Evolutionary conservation across 2,888 invertebrate genomes (phyloP), one percentile per base, ranked within the genome.

Genomic region (Napeogenes sylphis): DNA sequence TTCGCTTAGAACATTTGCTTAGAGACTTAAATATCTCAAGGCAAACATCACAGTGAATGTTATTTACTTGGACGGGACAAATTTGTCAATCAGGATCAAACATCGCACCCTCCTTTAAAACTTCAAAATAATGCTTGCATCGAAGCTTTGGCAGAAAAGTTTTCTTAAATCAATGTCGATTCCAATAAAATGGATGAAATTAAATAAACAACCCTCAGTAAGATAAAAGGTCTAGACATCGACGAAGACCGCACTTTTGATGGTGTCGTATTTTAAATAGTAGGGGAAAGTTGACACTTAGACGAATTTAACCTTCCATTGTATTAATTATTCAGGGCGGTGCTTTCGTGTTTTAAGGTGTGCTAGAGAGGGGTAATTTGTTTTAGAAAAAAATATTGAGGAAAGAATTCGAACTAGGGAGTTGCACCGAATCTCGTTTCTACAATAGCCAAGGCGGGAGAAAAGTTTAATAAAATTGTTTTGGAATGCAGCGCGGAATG

Each of bases 271-370:
- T 87, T 89, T 89, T 86, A 77, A 81, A 84, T 88, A 87, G 83
- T 87, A 77, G 87, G 89, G 90, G 86, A 87, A 83, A 85, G 85
- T 85, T 89, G 89, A 89, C 89, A 89, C 89, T 89, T 84, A 76
- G 86, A 86, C 82, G 85, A 89, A 84, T 90, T 89, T 89, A 87
- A 89, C 88, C 87, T 89, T 82, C 85, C 85, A 88, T 90, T 88
- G 88, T 89, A 89, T 90, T 90, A 90, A 90, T 90, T 90, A 90
- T 90, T 89, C 90, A 90, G 83, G 84, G 84, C 79, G 86, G 79
- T 79, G 84, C 84, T 80, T 83, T 85, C 85, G 80, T 83, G 81
- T 84, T 85, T 82, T 78, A 85, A 90, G 89, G 89, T 89, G 87
- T 81, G 86, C 79, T 82, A 77, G 83, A 75, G 78, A 84, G 82